A percentile compares a stretch with the other conserved stretches of the same genome.
Conservation (phyloP, 2,113 vertebrate genomes). For the Caretta caretta region DNA sequence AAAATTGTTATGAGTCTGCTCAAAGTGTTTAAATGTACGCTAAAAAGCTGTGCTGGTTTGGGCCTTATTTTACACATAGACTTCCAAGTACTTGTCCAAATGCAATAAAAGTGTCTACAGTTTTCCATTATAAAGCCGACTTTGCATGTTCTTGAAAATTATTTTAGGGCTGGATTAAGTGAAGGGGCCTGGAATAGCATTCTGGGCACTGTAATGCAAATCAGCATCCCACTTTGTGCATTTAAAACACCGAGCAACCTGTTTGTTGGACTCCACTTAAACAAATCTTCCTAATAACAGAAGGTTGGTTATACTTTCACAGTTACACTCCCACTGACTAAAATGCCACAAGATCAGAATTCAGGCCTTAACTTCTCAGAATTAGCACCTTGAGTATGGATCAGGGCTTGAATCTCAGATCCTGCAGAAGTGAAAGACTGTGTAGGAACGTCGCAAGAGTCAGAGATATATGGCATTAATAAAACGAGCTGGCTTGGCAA, state of each 20-base stretch:
- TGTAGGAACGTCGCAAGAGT: neutral
- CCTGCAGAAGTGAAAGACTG: neutral
- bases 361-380: neutral
- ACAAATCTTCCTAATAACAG: neutral
- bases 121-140: neutral
- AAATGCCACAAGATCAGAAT: neutral
- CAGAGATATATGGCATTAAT: neutral
- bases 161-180: neutral
- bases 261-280: neutral
- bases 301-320: neutral
- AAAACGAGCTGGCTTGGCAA: neutral
- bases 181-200: neutral
- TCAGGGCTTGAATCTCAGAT: neutral
- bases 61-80: neutral
- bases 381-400: neutral
- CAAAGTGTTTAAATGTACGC: neutral
- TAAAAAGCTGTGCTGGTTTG: neutral
- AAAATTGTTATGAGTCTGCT: slow-evolving; percentile 2
- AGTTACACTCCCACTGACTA: neutral
- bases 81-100: neutral
- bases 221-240: neutral
- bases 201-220: neutral
- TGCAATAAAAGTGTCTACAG: neutral
- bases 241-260: neutral
- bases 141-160: neutral